Evolutionary conservation across 1,140 invertebrate genomes (phyloP).

Genomic region (Drosophila neocordata): DNA sequence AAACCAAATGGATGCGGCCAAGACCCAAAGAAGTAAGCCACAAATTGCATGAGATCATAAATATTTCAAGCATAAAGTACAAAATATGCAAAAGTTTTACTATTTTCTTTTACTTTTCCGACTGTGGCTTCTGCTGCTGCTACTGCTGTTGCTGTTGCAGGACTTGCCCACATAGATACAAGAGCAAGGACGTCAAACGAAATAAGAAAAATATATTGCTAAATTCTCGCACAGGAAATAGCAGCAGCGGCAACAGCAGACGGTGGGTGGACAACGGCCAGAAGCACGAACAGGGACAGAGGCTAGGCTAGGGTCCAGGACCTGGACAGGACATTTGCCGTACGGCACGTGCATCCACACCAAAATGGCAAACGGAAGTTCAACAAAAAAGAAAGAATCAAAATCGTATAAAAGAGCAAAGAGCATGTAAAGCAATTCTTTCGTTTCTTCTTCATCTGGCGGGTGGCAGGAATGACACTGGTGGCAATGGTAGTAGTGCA

Average conservation of each 20-base stretch:
- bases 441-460: slow-evolving; percentile 18
- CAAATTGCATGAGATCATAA: slow-evolving; percentile 81
- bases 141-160: slow-evolving; percentile 35
- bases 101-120: slow-evolving; percentile 52
- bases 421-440: slow-evolving; percentile 66
- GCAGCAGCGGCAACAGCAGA: slow-evolving; percentile 39
- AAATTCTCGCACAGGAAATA: slow-evolving; percentile 68
- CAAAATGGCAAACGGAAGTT: slow-evolving; percentile 75
- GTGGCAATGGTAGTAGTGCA: not conserved
- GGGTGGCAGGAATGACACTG: not conserved
- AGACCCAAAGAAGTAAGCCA: slow-evolving; percentile 75
- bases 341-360: slow-evolving; percentile 67
- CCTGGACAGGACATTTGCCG: slow-evolving; percentile 27
- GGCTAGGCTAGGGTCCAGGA: slow-evolving; percentile 8
- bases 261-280: slow-evolving; percentile 42
- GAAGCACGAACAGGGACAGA: slow-evolving; percentile 23
- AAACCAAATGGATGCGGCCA: slow-evolving; percentile 50
- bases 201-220: slow-evolving; percentile 75
- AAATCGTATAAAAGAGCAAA: slow-evolving; percentile 62
- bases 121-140: slow-evolving; percentile 34
- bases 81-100: slow-evolving; percentile 80
- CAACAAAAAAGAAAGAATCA: slow-evolving; percentile 66
- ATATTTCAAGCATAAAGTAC: slow-evolving; percentile 81
- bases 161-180: slow-evolving; percentile 44
- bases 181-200: slow-evolving; percentile 54